Base-by-base conservation (phyloP, 1,140 invertebrate species). In the Monochamus saltuarius region DNA sequence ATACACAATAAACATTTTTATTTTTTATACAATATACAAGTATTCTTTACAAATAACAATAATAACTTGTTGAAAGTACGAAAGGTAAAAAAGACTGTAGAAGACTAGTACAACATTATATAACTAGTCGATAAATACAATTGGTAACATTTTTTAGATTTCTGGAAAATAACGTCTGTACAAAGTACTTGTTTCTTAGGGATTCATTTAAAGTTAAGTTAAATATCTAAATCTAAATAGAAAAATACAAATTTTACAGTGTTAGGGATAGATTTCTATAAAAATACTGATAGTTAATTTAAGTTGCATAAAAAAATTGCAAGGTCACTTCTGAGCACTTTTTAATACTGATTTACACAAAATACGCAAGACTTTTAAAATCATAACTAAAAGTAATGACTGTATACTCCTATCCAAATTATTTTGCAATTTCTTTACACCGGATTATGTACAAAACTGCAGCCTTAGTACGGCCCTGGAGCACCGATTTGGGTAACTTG, bases 61-160 rank as follows among this genome's bases (percentile, higher is more conserved):
- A 61, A 63, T 64, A 68, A 64, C 62, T 62, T 60, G 57, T 51
- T 40, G 49, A 6, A 51, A 36, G 14, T 51, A 51, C 29, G 13
- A 51, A 59, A 60, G 65, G 69, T 68, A 69, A 64, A 61, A 55
- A 68, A 73, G 67, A 69, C 63, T 66, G 67, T 51, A 40, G 47
- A 59, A 67, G 72, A 73, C 72, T 73, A 73, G 72, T 68, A 71
- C 70, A 70, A 70, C 67, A 66, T 70, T 65, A 68, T 61, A 68
- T 65, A 64, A 66, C 60, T 50, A 61, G 17, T 7, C 29, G 38
- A 6, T 51, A 59, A 35, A 56, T 56, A 16, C 11, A 39, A 29
- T 6, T 61, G 62, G 65, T 67, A 60, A 66, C 61, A 66, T 6
- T 3, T 29, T 29, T 29, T 29, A 29, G 22, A 29, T 42, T 2